Evolutionary conservation across 2,113 vertebrate genomes (phyloP).

Genomic region (Lepisosteus oculatus): DNA sequence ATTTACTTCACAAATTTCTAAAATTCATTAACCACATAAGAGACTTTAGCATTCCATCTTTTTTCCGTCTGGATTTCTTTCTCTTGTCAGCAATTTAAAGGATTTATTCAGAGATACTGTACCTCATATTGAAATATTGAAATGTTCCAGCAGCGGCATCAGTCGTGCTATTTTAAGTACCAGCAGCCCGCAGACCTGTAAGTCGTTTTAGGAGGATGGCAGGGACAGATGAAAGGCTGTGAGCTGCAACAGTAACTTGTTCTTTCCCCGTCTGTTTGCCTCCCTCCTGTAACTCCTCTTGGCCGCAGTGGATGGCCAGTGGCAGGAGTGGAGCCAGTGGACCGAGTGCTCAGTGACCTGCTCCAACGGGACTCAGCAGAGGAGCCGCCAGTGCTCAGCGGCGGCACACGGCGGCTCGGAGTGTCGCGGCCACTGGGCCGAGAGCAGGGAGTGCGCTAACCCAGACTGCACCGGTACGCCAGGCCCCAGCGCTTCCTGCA

Average conservation of each 20-base stretch:
- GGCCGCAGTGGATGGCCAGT: slow-evolving; percentile 91
- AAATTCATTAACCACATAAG: not conserved
- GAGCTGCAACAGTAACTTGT: not conserved
- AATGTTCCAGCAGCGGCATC: slow-evolving; percentile 3
- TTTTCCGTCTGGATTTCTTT: slow-evolving; percentile 3
- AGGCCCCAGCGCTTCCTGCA: not conserved
- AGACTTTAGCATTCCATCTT: not conserved
- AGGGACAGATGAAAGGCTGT: not conserved
- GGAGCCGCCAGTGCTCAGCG: slow-evolving; percentile 89
- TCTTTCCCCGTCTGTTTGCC: not conserved
- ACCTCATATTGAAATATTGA: slow-evolving; percentile 10
- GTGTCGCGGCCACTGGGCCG: slow-evolving; percentile 93
- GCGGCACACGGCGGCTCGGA: slow-evolving; percentile 94
- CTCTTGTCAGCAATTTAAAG: slow-evolving; percentile 6
- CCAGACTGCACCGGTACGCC: slow-evolving; percentile 91
- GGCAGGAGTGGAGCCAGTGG: slow-evolving; percentile 98
- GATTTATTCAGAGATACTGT: not conserved
- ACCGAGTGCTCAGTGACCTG: slow-evolving; percentile 97
- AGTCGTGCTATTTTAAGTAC: slow-evolving; percentile 9
- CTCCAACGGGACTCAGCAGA: slow-evolving; percentile 95
- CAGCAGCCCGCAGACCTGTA: not conserved
- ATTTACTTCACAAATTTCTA: too few species aligned
- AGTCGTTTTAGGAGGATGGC: not conserved
- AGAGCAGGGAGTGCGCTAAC: slow-evolving; percentile 94
- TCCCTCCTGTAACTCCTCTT: slow-evolving; percentile 38